Base-by-base conservation (phyloP, 2,797 vertebrate species). In the Molossus molossus region DNA sequence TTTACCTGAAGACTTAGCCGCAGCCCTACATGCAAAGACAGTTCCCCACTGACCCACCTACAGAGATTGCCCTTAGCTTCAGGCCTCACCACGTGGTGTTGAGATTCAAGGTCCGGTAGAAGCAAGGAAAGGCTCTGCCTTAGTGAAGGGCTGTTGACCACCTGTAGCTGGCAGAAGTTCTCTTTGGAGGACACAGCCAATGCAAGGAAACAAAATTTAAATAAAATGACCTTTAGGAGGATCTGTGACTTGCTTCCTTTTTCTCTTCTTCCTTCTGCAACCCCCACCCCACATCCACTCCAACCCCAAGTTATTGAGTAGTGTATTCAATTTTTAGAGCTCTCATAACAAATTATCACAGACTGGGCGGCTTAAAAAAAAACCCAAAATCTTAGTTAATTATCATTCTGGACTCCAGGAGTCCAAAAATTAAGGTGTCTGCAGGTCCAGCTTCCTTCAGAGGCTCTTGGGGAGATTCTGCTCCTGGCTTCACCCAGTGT, bases 1-100 rank as follows among this genome's bases (percentile, higher is more conserved):
- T 91, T 67, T 96, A 82, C 55, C 72, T 94, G 27, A 82, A 92
- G 67, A 75, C 17, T 64, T 73, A n/a, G 18, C 15, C 76, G 5
- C 21, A 60, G 45, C 40, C 21, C 45, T 76, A 25, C 11, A 45
- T 4, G 37, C 8, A 87, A 50, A 75, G 2, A 27, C 4, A 76
- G 37, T 25, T 50, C 27, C 20, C 29, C 40, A 48, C 29, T 0
- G 27, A n/a, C 11, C 18, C 3, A 67, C 11, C 6, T 9, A 14
- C 29, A 60, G 65, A 87, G 27, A 96, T 84, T 14, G 84, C 9
- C 73, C 58, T 45, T 69, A 33, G 67, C 62, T 65, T 67, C 40
- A 58, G 45, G 27, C 3, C 9, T 18, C n/a, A 27, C 9, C 12
- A 48, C 15, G 2, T 8, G 40, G 4, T 64, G 25, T 58, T 81